Evolutionary conservation across 1,140 invertebrate species (phyloP).

Genomic region (Drosophila pseudoobscura): DNA sequence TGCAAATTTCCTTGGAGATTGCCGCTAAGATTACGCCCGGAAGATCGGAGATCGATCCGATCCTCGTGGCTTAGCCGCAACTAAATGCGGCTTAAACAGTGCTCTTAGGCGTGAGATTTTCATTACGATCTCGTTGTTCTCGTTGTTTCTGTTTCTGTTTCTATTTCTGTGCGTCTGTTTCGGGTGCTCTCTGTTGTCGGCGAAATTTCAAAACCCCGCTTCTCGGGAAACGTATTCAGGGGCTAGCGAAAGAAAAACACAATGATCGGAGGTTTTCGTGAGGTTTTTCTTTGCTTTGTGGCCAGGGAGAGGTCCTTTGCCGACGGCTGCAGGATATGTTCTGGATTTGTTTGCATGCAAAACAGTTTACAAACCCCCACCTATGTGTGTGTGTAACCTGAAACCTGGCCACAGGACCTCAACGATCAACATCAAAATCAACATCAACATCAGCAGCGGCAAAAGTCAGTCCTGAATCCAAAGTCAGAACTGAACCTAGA

Average conservation of each 20-base stretch:
- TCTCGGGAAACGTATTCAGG: constrained; percentile 41
- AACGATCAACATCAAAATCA: too few relatives aligned
- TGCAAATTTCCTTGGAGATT: constrained; percentile 73
- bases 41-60: constrained; percentile 1
- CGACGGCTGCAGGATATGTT: constrained; percentile 57
- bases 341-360: constrained; percentile 63
- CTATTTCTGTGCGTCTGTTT: not conserved
- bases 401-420: constrained; percentile 41
- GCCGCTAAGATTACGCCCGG: constrained; percentile 60
- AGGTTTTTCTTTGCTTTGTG: constrained; percentile 15
- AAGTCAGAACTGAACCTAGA: not conserved
- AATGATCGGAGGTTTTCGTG: constrained; percentile 29
- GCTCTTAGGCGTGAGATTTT: constrained; percentile 79
- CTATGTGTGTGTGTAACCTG: constrained; percentile 50
- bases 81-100: constrained; percentile 75
- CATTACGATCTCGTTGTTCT: constrained; percentile 30
- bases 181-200: constrained; percentile 45
- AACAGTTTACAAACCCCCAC: constrained; percentile 36
- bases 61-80: constrained; percentile 56
- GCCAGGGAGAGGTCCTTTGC: constrained; percentile 16
- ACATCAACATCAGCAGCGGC: constrained; percentile 33
- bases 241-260: constrained; percentile 30
- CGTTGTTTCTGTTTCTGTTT: constrained; percentile 12
- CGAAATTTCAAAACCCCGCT: constrained; percentile 67
- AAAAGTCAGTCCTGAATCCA: constrained; percentile 47